Conservation (phyloP, 2,888 invertebrate species). For the Invenusta paracnida region DNA sequence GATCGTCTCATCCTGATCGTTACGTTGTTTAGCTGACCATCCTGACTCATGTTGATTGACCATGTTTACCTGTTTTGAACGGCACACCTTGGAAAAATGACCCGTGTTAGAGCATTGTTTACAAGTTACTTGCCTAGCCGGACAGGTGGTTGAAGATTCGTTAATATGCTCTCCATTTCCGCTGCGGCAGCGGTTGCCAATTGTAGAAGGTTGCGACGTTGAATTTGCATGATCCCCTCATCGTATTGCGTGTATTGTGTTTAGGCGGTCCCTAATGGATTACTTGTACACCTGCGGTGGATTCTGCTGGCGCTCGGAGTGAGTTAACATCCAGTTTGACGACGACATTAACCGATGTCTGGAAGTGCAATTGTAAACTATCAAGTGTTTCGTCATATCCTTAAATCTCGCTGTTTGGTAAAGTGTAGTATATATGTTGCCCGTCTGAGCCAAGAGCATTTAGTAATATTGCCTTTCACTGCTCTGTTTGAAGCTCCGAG, state of each 20-base stretch:
- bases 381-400: conserved; percentile 4
- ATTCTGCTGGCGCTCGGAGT: neutral
- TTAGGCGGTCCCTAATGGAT: neutral
- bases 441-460: conserved; percentile 5
- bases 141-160: neutral
- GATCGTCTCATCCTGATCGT: neutral
- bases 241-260: neutral
- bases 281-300: conserved; percentile 2
- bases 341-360: conserved; percentile 14
- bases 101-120: neutral
- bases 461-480: neutral
- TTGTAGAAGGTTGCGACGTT: conserved; percentile 13
- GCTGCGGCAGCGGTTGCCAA: neutral
- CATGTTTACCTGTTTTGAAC: conserved; percentile 3
- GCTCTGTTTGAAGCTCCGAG: neutral
- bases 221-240: neutral
- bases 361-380: conserved; percentile 23
- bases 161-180: neutral
- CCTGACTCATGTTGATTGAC: conserved; percentile 3
- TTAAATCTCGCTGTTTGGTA: neutral
- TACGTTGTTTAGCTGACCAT: conserved; percentile 23
- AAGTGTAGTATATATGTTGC: neutral
- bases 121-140: conserved; percentile 1
- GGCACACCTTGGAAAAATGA: neutral
- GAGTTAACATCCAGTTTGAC: neutral